phyloP scores from a whole-genome alignment of 2,113 vertebrate species.

The Chloroceryle aenea region DNA sequence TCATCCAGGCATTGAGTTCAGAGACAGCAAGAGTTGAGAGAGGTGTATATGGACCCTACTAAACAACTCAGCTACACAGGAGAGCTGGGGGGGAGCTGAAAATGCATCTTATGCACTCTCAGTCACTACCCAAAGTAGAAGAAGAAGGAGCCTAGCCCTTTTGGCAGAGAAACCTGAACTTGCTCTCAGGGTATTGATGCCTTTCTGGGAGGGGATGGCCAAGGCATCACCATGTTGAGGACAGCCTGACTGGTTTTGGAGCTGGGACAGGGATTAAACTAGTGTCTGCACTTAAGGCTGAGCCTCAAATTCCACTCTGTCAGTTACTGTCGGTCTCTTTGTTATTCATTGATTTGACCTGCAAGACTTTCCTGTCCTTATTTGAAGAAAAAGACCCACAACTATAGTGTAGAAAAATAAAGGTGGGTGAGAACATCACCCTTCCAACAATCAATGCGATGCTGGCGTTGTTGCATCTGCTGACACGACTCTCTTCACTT shows the following conservation, averaged over 20 bases:
- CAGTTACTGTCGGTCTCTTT: neutral
- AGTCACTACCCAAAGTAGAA: neutral
- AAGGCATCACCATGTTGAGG: neutral
- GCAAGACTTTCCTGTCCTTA: neutral
- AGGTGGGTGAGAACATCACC: neutral
- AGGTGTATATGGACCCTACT: fast-evolving
- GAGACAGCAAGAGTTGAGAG: neutral
- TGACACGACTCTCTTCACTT: neutral
- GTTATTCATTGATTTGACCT: neutral
- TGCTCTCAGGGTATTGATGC: fast-evolving
- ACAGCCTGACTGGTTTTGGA: neutral
- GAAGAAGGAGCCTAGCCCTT: neutral
- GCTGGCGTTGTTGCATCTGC: neutral
- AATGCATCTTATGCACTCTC: neutral
- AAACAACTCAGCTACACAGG: fast-evolving
- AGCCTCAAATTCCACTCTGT: neutral
- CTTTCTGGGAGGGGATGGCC: neutral
- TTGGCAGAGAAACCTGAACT: neutral
- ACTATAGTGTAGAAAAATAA: neutral
- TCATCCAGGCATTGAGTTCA: neutral
- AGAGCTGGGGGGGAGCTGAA: neutral
- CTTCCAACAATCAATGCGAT: neutral
- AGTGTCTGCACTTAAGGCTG: neutral
- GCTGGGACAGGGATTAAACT: neutral
- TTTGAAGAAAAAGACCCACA: neutral